Evolutionary conservation across 2,888 invertebrate genomes (phyloP).

Genomic region (Epiblema foenella): DNA sequence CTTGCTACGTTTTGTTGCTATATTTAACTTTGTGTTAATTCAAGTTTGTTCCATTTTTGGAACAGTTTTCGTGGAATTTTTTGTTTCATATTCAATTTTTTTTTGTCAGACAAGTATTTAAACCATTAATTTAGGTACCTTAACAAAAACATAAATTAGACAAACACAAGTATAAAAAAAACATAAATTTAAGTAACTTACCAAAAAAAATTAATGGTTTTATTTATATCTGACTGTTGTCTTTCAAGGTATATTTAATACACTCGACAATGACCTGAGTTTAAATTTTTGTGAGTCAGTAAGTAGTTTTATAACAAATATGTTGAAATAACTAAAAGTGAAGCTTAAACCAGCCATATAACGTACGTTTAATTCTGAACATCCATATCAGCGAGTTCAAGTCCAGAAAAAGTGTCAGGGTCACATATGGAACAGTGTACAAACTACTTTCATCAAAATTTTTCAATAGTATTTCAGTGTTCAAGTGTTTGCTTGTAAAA

Average conservation of each 20-base stretch:
- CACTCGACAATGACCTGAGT: not conserved
- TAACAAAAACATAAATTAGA: too few relatives aligned
- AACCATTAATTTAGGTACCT: too few relatives aligned
- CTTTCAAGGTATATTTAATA: not conserved
- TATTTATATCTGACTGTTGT: not conserved
- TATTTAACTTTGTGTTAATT: not conserved
- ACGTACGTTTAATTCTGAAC: not conserved
- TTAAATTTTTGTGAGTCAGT: too few relatives aligned
- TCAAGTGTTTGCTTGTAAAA: too few relatives aligned
- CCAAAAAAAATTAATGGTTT: too few relatives aligned
- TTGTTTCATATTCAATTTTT: too few relatives aligned
- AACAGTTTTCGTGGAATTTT: too few relatives aligned
- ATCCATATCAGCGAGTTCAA: conserved; percentile 2
- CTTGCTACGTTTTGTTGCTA: not conserved
- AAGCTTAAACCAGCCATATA: conserved; percentile 18
- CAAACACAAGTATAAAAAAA: too few relatives aligned
- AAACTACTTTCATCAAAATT: conserved; percentile 11
- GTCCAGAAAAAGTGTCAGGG: conserved; percentile 1
- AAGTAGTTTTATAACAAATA: too few relatives aligned
- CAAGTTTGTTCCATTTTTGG: too few relatives aligned
- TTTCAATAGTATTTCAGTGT: not conserved
- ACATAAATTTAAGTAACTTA: too few relatives aligned
- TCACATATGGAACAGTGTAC: conserved; percentile 13
- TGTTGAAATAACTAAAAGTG: not conserved
- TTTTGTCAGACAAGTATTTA: too few relatives aligned